phyloP scores from a whole-genome alignment of 2,113 vertebrate species.

The Picathartes gymnocephalus region DNA sequence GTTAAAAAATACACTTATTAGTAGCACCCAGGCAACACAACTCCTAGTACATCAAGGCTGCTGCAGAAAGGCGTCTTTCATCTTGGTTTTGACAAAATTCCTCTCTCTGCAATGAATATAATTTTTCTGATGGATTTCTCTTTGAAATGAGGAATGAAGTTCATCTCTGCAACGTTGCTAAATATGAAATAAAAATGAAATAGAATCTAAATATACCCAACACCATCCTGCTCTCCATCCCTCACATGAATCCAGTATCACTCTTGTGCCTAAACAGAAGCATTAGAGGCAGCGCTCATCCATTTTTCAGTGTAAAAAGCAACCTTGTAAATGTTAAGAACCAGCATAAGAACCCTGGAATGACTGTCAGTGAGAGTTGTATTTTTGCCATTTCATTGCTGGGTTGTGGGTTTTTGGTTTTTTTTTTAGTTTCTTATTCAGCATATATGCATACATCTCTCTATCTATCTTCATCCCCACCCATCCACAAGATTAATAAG shows the following conservation, averaged over 20 bases:
- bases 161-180: background rate
- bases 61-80: background rate
- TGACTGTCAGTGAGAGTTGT: background rate
- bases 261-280: background rate
- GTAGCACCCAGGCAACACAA: background rate
- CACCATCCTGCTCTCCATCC: background rate
- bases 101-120: background rate
- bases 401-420: background rate
- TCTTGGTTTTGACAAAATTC: conserved; percentile 9
- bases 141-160: conserved; percentile 35
- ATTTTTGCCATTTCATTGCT: background rate
- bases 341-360: background rate
- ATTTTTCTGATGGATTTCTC: background rate
- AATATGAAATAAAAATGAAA: conserved; percentile 39
- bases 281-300: background rate
- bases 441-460: background rate
- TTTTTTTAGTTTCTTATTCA: background rate
- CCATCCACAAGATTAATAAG: background rate
- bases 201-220: background rate
- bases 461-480: background rate
- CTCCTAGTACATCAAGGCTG: background rate
- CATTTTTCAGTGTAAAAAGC: background rate
- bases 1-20: background rate
- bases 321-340: background rate
- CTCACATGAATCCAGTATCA: background rate